Conservation (phyloP, 2,113 vertebrate species). For the Montifringilla adamsi region DNA sequence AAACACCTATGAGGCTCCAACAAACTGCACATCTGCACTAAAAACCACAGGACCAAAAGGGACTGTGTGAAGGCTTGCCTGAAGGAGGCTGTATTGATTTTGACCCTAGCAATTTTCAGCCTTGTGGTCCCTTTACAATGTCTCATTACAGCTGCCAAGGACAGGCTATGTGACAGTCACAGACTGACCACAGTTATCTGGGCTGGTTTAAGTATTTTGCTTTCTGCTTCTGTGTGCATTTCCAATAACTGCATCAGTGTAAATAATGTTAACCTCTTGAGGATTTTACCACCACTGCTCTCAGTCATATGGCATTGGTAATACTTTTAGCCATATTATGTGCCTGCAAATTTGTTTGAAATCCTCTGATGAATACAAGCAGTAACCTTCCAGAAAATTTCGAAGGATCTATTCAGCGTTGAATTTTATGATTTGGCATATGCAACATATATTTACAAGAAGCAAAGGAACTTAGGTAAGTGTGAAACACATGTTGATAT, state of each 20-base stretch:
- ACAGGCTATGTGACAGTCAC: neutral
- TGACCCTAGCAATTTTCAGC: neutral
- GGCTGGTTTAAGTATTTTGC: neutral
- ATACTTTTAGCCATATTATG: neutral
- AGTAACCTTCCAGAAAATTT: neutral
- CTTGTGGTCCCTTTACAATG: neutral
- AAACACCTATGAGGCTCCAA: neutral
- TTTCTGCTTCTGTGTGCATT: neutral
- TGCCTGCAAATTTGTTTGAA: neutral
- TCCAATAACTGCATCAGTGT: neutral
- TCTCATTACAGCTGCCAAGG: neutral
- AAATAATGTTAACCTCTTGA: neutral
- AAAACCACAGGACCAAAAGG: neutral
- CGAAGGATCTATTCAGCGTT: neutral
- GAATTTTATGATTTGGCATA: neutral
- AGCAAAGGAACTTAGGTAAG: neutral
- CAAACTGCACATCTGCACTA: neutral
- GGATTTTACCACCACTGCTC: neutral
- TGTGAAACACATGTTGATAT: neutral
- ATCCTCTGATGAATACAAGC: neutral
- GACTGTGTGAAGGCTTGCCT: neutral
- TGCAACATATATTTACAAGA: neutral
- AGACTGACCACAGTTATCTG: neutral
- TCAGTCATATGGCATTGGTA: neutral
- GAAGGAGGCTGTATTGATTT: neutral